These are phyloP conservation scores for Muscina levida DNA, from an alignment of 2,888 invertebrate genomes.

Conservation along the genomic window DNA sequence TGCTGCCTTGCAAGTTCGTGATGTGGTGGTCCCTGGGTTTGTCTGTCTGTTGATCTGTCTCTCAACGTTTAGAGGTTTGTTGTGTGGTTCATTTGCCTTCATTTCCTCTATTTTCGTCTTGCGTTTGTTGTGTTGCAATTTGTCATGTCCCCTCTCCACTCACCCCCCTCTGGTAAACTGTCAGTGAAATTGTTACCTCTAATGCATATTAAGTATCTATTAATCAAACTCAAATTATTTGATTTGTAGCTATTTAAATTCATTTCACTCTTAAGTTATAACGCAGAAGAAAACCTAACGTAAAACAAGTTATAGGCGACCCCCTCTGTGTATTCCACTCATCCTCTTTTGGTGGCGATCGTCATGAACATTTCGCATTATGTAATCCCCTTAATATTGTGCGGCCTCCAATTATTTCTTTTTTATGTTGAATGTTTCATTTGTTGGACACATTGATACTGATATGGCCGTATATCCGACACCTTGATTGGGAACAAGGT, in stretches of 20 bases:
- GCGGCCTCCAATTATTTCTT: conserved; percentile 51
- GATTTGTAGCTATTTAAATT: conserved; percentile 31
- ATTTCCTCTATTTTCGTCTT: conserved; percentile 58
- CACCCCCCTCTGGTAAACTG: conserved; percentile 64
- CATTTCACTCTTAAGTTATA: no score
- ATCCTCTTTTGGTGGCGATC: conserved; percentile 37
- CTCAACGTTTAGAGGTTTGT: conserved; percentile 12
- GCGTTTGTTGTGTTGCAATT: conserved; percentile 57
- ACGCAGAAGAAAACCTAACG: neutral
- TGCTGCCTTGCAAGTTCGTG: neutral
- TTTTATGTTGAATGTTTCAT: neutral
- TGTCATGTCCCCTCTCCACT: conserved; percentile 63
- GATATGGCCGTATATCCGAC: no score
- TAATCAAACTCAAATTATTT: neutral
- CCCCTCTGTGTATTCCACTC: conserved; percentile 20
- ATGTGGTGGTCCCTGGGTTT: neutral
- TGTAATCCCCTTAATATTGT: conserved; percentile 48
- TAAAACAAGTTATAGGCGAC: neutral
- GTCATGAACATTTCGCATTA: conserved; percentile 35
- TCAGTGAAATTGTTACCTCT: conserved; percentile 54
- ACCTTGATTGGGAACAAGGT: no score
- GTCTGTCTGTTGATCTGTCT: no score
- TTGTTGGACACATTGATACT: no score
- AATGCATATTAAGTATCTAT: conserved; percentile 59
- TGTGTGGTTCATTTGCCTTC: conserved; percentile 3